phyloP scores from a whole-genome alignment of 2,888 invertebrate species.

The Drosophila picticornis region DNA sequence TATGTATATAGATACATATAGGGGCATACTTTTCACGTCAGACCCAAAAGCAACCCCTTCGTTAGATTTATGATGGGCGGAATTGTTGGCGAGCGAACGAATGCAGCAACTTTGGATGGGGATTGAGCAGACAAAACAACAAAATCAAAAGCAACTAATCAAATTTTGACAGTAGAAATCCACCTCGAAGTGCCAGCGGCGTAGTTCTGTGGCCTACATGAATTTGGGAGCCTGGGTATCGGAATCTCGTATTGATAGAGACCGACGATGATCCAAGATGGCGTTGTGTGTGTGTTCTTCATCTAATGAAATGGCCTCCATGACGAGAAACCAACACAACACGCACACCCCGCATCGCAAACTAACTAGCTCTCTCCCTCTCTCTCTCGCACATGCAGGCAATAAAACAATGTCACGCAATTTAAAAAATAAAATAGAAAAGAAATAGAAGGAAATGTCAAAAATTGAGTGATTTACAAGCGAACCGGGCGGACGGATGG shows the following conservation, averaged over 20 bases:
- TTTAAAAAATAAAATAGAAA: conserved; percentile 71
- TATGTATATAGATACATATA: conserved; percentile 16
- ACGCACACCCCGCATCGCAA: conserved; percentile 47
- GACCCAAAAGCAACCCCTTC: conserved; percentile 66
- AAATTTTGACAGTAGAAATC: conserved; percentile 83
- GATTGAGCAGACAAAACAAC: conserved; percentile 35
- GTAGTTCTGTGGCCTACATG: conserved; percentile 34
- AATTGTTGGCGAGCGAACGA: conserved; percentile 8
- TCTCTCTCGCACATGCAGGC: conserved; percentile 69
- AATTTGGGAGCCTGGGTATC: conserved; percentile 22
- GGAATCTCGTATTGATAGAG: conserved; percentile 34
- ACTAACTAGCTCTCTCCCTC: conserved; percentile 11
- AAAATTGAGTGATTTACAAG: conserved; percentile 85
- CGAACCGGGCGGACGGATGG: conserved; percentile 56
- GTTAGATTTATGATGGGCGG: conserved; percentile 77
- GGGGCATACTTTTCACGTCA: conserved; percentile 50
- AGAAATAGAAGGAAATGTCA: conserved; percentile 76
- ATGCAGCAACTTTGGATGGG: conserved; percentile 5
- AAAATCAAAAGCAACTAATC: conserved; percentile 79
- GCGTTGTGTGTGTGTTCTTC: conserved; percentile 41
- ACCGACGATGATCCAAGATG: conserved; percentile 42
- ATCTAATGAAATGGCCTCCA: conserved; percentile 73
- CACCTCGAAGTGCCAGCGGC: conserved; percentile 69
- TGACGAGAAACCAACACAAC: conserved; percentile 48
- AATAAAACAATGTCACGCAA: conserved; percentile 86